Conservation (phyloP, 2,888 invertebrate genomes). For the Drosophila meridiana region DNA sequence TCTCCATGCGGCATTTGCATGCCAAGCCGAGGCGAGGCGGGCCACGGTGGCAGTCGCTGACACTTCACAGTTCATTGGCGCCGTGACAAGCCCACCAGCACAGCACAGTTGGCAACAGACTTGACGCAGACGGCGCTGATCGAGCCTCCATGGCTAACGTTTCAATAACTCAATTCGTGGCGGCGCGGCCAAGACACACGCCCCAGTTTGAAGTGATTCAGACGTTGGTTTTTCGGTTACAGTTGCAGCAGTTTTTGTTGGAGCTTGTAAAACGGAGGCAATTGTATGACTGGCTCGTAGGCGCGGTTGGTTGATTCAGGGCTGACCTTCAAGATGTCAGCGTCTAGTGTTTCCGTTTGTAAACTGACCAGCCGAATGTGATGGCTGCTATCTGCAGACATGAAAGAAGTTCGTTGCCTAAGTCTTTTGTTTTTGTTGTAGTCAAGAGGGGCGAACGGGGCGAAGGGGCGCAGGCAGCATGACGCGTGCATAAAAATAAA, state of each 20-base stretch:
- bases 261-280: constrained; percentile 37
- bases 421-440: constrained; percentile 70
- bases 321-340: constrained; percentile 58
- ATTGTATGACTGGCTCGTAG: constrained; percentile 38
- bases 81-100: constrained; percentile 70
- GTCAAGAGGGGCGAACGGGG: constrained; percentile 14
- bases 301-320: constrained; percentile 31
- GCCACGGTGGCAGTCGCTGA: constrained; percentile 37
- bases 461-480: constrained; percentile 42
- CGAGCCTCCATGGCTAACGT: constrained; percentile 11
- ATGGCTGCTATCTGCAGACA: constrained; percentile 16
- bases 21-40: constrained; percentile 14
- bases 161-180: constrained; percentile 45
- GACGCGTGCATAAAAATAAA: constrained; percentile 61
- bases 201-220: constrained; percentile 48
- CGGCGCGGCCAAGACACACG: constrained; percentile 33
- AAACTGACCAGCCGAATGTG: constrained; percentile 3
- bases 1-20: constrained; percentile 27
- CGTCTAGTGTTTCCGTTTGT: constrained; percentile 49
- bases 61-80: constrained; percentile 67
- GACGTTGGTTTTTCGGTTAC: constrained; percentile 31
- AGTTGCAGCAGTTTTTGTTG: constrained; percentile 21
- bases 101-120: constrained; percentile 33
- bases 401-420: constrained; percentile 68
- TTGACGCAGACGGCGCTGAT: constrained; percentile 37